Conservation (phyloP, 2,888 invertebrate species). For the Neria commutata region DNA sequence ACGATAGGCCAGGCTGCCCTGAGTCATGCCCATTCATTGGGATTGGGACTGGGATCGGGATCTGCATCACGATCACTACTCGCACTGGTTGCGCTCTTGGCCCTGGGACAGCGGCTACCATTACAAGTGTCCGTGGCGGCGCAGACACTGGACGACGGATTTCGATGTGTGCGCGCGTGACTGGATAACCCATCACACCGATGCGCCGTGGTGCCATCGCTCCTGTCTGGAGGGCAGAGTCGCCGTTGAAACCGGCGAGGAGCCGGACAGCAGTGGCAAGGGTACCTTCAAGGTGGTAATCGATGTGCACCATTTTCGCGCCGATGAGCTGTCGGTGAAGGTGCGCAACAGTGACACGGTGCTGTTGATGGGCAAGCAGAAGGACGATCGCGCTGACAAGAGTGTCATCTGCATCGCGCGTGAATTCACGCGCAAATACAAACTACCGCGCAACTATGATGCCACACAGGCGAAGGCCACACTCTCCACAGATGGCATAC, state of each 20-base stretch:
- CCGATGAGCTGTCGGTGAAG: conserved; percentile 51
- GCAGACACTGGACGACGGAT: conserved; percentile 43
- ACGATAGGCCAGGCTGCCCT: conserved; percentile 12
- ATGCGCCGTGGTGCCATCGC: conserved; percentile 53
- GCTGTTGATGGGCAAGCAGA: conserved; percentile 51
- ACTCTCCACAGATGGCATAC: conserved; percentile 55
- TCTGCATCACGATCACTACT: conserved; percentile 43
- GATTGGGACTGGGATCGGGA: conserved; percentile 44
- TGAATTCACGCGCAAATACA: conserved; percentile 54
- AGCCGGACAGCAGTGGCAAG: conserved; percentile 47
- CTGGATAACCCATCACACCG: conserved; percentile 40
- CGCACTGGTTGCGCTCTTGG: conserved; percentile 40
- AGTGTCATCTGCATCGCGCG: conserved; percentile 52
- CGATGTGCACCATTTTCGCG: conserved; percentile 56
- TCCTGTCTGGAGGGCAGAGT: conserved; percentile 52
- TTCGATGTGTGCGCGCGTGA: conserved; percentile 50
- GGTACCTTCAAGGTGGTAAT: conserved; percentile 55
- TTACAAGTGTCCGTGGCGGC: conserved; percentile 37
- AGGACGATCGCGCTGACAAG: conserved; percentile 46
- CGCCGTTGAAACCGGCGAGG: conserved; percentile 49
- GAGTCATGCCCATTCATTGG: conserved; percentile 48
- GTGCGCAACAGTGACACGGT: conserved; percentile 54
- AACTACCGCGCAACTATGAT: conserved; percentile 55
- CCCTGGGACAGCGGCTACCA: conserved; percentile 40
- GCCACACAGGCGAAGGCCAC: conserved; percentile 52